Percentiles rank a stretch among this genome's conserved stretches.
Conservation (phyloP, 2,797 vertebrate genomes). For the Poecilia picta region DNA sequence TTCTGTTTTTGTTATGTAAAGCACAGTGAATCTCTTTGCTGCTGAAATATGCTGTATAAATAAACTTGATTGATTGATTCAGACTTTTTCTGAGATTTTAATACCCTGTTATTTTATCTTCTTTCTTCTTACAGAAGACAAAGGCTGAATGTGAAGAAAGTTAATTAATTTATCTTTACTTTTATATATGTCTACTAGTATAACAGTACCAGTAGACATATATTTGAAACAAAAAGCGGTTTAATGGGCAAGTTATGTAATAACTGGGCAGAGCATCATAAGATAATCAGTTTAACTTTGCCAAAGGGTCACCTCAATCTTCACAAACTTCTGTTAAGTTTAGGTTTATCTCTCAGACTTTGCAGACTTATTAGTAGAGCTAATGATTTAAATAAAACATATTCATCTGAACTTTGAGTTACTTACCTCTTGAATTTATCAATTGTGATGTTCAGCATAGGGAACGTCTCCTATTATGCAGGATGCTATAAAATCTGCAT, state of each 20-base stretch:
- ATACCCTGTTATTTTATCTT: not conserved
- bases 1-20: no score
- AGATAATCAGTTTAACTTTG: not conserved
- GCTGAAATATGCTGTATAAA: no score
- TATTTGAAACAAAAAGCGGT: not conserved
- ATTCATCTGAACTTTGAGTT: not conserved
- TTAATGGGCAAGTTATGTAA: not conserved
- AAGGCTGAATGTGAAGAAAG: no score
- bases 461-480: not conserved
- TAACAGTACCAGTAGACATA: no score
- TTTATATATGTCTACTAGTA: not conserved
- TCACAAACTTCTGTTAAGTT: not conserved
- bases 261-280: not conserved
- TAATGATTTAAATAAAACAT: not conserved
- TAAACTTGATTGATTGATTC: no score
- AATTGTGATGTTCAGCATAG: not conserved
- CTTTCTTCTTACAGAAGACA: not conserved
- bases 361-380: not conserved
- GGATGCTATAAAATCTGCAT: constrained; percentile 25
- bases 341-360: not conserved
- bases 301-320: not conserved
- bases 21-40: no score
- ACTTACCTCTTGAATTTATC: constrained; percentile 6
- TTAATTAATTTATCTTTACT: not conserved
- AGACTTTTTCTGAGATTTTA: not conserved